A percentile compares a stretch with the other conserved stretches of the same genome.
Evolutionary conservation across 2,888 invertebrate species (phyloP).

Genomic region (Byasa hedistus): DNA sequence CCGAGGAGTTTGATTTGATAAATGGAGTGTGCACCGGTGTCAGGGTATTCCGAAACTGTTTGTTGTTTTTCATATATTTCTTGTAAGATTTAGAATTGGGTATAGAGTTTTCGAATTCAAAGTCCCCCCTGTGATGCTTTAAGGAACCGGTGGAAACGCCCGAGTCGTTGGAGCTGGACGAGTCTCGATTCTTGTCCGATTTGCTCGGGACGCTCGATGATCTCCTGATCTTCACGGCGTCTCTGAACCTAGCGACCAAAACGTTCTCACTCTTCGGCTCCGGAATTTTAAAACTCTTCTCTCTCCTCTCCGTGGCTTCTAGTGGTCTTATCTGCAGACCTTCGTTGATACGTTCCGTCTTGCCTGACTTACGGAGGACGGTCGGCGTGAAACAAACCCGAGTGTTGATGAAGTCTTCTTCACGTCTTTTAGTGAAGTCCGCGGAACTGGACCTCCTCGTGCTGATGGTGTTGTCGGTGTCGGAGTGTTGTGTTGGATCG

Average conservation of each 20-base stretch:
- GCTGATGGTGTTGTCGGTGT: slow-evolving; percentile 65
- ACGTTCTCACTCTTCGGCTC: slow-evolving; percentile 67
- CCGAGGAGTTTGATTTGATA: slow-evolving; percentile 82
- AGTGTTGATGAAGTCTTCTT: slow-evolving; percentile 66
- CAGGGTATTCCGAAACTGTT: slow-evolving; percentile 67
- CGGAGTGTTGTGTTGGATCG: slow-evolving; percentile 68
- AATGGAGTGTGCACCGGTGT: slow-evolving; percentile 78
- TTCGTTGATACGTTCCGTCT: slow-evolving; percentile 65
- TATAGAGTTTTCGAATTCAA: slow-evolving; percentile 81
- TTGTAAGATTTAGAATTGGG: slow-evolving; percentile 73
- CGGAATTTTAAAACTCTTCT: slow-evolving; percentile 64
- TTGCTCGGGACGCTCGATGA: slow-evolving; percentile 86
- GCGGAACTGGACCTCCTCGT: slow-evolving; percentile 82
- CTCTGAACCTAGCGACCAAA: slow-evolving; percentile 69
- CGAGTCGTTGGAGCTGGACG: slow-evolving; percentile 85
- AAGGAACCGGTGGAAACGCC: slow-evolving; percentile 84
- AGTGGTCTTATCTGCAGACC: slow-evolving; percentile 44
- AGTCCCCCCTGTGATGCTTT: slow-evolving; percentile 81
- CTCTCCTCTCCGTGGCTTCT: slow-evolving; percentile 51
- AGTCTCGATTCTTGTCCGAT: slow-evolving; percentile 83
- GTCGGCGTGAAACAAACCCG: slow-evolving; percentile 69
- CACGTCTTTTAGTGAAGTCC: slow-evolving; percentile 81
- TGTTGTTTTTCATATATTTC: slow-evolving; percentile 67
- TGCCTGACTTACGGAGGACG: slow-evolving; percentile 62
- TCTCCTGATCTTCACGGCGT: slow-evolving; percentile 82